These are phyloP conservation scores for Podarcis lilfordi DNA, from an alignment of 2,797 vertebrate genomes.

Conservation along the genomic window DNA sequence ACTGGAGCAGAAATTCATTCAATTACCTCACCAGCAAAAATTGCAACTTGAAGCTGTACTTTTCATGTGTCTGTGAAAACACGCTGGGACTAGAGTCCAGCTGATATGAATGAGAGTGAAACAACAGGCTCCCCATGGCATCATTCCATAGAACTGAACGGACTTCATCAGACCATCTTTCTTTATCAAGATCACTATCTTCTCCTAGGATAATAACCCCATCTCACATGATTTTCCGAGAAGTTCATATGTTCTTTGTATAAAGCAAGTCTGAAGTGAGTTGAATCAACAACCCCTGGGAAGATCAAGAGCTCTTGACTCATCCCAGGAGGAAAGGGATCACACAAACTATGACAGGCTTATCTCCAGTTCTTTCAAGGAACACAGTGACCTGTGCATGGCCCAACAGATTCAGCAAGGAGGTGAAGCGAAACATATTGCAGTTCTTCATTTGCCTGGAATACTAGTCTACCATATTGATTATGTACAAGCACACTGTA, in stretches of 20 bases:
- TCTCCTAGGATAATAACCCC: background rate
- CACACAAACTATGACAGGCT: background rate
- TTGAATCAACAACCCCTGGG: background rate
- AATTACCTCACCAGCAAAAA: background rate
- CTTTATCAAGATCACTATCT: background rate
- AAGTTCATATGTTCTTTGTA: background rate
- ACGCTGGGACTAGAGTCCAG: background rate
- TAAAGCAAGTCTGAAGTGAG: background rate
- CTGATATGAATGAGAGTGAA: background rate
- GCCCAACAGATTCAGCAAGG: background rate
- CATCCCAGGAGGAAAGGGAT: background rate
- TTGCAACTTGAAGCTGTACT: background rate
- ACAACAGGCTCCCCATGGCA: background rate
- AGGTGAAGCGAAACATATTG: background rate
- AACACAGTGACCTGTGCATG: background rate
- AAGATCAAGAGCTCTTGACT: conserved; percentile 5
- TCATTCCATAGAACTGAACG: background rate
- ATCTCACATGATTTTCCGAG: background rate
- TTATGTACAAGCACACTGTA: background rate
- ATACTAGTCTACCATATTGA: background rate
- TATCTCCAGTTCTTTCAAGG: background rate
- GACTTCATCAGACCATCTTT: conserved; percentile 22
- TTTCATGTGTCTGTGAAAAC: conserved; percentile 10
- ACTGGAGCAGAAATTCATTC: background rate
- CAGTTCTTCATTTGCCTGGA: background rate